Base-by-base conservation (phyloP, 2,113 vertebrate species). In the Pterocles orientalis region DNA sequence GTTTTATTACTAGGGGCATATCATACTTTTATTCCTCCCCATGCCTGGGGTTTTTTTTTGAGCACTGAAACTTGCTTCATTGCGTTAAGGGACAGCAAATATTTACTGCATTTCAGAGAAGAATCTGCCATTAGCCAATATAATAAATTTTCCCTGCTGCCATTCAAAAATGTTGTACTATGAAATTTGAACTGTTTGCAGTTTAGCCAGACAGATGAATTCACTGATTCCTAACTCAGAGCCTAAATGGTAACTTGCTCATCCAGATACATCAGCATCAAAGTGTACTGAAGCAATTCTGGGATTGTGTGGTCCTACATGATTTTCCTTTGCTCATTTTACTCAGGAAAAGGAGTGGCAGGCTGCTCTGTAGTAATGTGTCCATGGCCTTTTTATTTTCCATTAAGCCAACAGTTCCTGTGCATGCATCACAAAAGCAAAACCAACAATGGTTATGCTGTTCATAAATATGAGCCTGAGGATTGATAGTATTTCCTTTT, bases 151-250 rank as follows among this genome's bases (percentile, higher is more conserved):
- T 92, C 82, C 93, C 39, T 78, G 20, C 36, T 90, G 84, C 88
- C 2, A 7, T 87, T 92, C 88, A 95, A 65, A 96, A 97, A 68
- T 81, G 31, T 77, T 94, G 39, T 80, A 39, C 64, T 88, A 62
- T 97, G 95, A 95, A 96, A 95, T 92, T 4, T 76, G 92, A 96
- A 79, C 84, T 80, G 62, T 82, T 95, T 79, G 81, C 79, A 88
- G 68, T 91, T 94, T 68, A 92, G 65, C 66, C 94, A 96, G 73
- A 57, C 21, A 77, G 81, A 93, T 87, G 91, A 92, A 91, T 95
- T 94, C 83, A 92, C 60, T 60, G 77, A 92, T 94, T 96, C 93
- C 80, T 96, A 89, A 84, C 81, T 79, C 14, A 16, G 61, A 95
- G 58, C 71, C 56, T 79, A 57, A 95, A 66, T 3, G 66, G 86